Evolutionary conservation across 2,797 vertebrate genomes (phyloP).

Genomic region (Phrynocephalus vlangalii): DNA sequence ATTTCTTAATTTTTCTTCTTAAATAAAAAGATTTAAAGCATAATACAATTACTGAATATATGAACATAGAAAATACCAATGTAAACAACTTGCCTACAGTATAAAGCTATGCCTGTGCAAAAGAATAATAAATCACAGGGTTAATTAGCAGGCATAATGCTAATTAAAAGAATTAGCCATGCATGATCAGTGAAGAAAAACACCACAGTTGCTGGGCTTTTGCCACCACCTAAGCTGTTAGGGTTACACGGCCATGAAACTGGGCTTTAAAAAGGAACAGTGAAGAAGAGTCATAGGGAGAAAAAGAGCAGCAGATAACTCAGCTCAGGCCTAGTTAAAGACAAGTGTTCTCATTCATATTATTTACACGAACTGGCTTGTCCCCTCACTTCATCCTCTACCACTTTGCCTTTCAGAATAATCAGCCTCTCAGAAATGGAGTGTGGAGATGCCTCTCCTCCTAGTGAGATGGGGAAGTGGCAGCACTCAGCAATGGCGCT

Average conservation of each 20-base stretch:
- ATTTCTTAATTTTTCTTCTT: background rate
- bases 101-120: background rate
- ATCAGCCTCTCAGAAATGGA: background rate
- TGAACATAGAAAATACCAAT: background rate
- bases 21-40: background rate
- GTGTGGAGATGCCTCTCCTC: background rate
- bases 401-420: conserved; percentile 8
- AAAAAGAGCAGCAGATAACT: background rate
- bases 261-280: background rate
- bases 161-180: background rate
- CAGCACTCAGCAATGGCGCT: conserved; percentile 3
- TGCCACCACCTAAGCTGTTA: background rate
- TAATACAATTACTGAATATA: background rate
- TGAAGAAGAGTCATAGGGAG: background rate
- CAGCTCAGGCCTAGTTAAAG: background rate
- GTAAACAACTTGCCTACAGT: background rate
- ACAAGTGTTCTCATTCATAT: conserved; percentile 8
- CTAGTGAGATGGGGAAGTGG: background rate
- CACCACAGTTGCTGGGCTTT: background rate
- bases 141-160: background rate
- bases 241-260: background rate
- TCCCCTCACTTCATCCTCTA: background rate
- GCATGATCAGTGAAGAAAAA: background rate
- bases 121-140: background rate
- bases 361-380: conserved; percentile 26